phyloP scores from a whole-genome alignment of 2,797 vertebrate genomes.

The Strix occidentalis region DNA sequence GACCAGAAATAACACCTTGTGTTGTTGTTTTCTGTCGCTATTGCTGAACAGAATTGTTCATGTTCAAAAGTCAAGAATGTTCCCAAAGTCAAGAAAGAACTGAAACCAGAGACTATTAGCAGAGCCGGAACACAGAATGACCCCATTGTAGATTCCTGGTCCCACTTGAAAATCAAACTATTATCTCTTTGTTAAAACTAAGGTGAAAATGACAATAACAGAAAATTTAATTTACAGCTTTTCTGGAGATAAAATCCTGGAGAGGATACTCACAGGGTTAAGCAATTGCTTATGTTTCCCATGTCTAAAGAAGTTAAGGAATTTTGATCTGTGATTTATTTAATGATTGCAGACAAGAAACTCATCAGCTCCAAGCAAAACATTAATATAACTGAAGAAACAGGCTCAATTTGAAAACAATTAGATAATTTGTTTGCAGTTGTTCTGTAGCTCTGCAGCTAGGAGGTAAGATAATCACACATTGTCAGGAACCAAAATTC shows the following conservation, averaged over 20 bases:
- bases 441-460: fast-evolving
- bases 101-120: neutral
- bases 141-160: fast-evolving
- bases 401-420: neutral
- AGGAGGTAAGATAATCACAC: neutral
- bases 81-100: neutral
- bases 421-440: neutral
- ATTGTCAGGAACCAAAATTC: neutral
- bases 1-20: neutral
- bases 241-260: neutral
- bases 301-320: neutral
- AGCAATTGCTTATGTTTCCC: neutral
- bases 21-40: neutral
- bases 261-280: neutral
- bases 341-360: neutral
- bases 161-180: neutral
- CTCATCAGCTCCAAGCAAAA: neutral
- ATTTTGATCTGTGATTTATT: neutral
- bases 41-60: fast-evolving
- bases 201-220: neutral
- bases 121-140: neutral
- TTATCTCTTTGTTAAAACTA: neutral
- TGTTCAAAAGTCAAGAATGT: neutral
- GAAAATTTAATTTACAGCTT: neutral
- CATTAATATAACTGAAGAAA: neutral